Base-by-base conservation (phyloP, 2,113 vertebrate species). In the Onychorhynchus coronatus region DNA sequence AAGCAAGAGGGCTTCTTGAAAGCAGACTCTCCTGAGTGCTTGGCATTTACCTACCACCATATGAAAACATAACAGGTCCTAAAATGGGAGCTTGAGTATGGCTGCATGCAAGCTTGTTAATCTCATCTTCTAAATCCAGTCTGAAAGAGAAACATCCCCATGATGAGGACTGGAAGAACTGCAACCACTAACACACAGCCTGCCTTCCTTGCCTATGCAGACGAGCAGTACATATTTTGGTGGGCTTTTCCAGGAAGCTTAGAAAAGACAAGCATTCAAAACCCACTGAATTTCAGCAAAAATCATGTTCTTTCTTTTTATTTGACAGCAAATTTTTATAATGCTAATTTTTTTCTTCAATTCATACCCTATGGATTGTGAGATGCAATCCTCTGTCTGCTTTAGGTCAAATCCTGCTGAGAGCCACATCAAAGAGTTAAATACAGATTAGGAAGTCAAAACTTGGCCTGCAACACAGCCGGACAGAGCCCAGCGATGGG, bases 371-470 rank as follows among this genome's bases (percentile, higher is more conserved):
- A 4, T 16, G 41, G 44, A 46, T 72, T 85, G 50, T 12, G 56
- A 86, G 56, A 71, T 42, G 61, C 12, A 31, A 39, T 85, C 67
- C 42, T 84, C 58, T 30, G 9, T 10, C 73, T 74, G n/a, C 85
- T 81, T 75, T 81, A 19, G 81, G 81, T 89, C 84, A 84, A 89
- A 66, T 17, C 50, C 50, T 55, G 74, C 71, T 42, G 44, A 89
- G 77, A 89, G 44, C 39, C 47, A 71, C 56, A 71, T 75, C 66
- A 59, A 89, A 86, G 84, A 62, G n/a, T 55, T 85, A 87, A 85
- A 96, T 37, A 71, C 46, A 89, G 78, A 89, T 93, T 75, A 95
- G 77, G 70, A 95, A 95, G 74, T 87, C 66, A 78, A 85, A 93
- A 81, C 23, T 27, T 63, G 73, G 74, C 73, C 89, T 89, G 65